Conservation (phyloP, 2,888 invertebrate genomes). For the Globia sparganii region DNA sequence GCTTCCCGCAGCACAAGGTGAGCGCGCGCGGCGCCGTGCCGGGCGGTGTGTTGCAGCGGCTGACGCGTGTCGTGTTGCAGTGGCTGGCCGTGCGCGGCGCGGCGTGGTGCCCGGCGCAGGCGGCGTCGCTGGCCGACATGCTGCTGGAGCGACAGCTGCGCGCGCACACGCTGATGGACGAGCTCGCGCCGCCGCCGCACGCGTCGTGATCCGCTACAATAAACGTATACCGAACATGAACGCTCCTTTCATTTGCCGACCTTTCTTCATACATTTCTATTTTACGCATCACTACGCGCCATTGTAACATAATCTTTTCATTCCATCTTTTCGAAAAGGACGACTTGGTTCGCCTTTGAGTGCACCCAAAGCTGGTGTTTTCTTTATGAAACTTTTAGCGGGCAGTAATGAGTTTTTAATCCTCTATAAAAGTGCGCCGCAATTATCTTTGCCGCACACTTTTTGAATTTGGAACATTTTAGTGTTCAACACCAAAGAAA, state of each 20-base stretch:
- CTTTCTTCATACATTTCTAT: neutral
- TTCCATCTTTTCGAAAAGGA: too few species aligned
- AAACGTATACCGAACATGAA: slow-evolving; percentile 11
- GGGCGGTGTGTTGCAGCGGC: slow-evolving; percentile 65
- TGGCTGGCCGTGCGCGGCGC: slow-evolving; percentile 43
- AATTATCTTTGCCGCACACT: too few species aligned
- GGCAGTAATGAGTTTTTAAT: too few species aligned
- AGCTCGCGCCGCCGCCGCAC: slow-evolving; percentile 83
- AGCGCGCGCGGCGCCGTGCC: slow-evolving; percentile 69
- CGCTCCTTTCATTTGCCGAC: slow-evolving; percentile 7
- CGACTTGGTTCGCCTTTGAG: too few species aligned
- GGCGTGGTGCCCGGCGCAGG: slow-evolving; percentile 63
- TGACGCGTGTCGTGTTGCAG: slow-evolving; percentile 93
- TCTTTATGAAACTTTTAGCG: too few species aligned
- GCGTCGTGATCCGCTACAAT: slow-evolving; percentile 15
- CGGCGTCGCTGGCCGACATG: slow-evolving; percentile 83
- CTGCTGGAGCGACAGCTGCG: slow-evolving; percentile 56
- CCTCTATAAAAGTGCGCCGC: too few species aligned
- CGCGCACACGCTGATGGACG: slow-evolving; percentile 93
- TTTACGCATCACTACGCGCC: neutral
- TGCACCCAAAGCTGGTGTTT: too few species aligned
- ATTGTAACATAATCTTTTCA: too few species aligned
- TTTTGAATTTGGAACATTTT: too few species aligned
- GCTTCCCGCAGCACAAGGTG: slow-evolving; percentile 46
- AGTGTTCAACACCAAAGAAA: too few species aligned